Percentiles rank a stretch among this genome's conserved stretches.
These are phyloP conservation scores for Python bivittatus DNA, from an alignment of 2,113 vertebrate genomes.

Conservation along the genomic window DNA sequence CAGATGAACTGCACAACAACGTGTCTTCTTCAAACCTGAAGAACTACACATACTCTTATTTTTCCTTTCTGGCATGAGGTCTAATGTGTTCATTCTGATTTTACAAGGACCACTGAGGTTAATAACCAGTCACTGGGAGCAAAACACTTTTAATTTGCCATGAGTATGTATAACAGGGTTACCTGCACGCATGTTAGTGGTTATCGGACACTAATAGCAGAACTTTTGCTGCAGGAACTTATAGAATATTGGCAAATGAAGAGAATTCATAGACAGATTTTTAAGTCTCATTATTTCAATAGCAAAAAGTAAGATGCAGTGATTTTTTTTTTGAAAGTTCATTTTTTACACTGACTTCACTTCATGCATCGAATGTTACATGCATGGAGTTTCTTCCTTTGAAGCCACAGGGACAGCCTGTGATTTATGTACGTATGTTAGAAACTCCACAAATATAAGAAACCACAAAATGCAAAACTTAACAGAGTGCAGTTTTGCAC, in stretches of 20 bases:
- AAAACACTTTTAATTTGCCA: slow-evolving; percentile 27
- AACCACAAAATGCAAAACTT: neutral
- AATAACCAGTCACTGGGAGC: slow-evolving; percentile 5
- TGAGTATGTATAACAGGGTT: neutral
- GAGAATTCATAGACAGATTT: neutral
- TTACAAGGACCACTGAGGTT: slow-evolving; percentile 21
- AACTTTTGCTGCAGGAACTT: slow-evolving; percentile 34
- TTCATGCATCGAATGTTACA: neutral
- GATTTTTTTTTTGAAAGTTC: neutral
- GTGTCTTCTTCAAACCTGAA: too few relatives aligned
- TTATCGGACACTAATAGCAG: neutral
- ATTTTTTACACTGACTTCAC: neutral
- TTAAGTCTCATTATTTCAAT: neutral
- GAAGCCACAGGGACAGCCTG: neutral
- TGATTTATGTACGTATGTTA: neutral
- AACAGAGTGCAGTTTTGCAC: neutral
- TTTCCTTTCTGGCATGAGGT: slow-evolving; percentile 6
- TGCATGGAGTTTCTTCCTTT: neutral
- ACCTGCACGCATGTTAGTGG: neutral
- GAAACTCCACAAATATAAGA: neutral
- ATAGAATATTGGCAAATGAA: neutral
- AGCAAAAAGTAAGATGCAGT: neutral
- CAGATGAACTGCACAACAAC: too few relatives aligned
- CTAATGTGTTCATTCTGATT: neutral
- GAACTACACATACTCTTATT: fast-evolving